phyloP scores from a whole-genome alignment of 2,888 invertebrate species.

The Macrophya annulata region DNA sequence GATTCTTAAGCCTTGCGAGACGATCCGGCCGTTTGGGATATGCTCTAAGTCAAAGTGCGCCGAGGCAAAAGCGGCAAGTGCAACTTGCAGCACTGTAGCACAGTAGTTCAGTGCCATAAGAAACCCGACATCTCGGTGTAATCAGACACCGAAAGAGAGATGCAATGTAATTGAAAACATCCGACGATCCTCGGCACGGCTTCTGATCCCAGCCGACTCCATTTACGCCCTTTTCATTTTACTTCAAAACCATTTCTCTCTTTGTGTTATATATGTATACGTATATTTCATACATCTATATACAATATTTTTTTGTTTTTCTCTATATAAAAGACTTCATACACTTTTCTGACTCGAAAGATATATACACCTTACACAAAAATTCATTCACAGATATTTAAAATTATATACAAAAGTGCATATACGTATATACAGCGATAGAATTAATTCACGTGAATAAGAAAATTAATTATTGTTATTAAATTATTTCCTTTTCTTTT shows the following conservation, averaged over 20 bases:
- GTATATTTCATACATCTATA: background rate
- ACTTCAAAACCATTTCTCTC: slow-evolving; percentile 30
- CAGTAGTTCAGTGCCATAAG: slow-evolving; percentile 57
- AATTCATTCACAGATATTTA: too few relatives aligned
- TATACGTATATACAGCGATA: too few relatives aligned
- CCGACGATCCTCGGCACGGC: slow-evolving; percentile 64
- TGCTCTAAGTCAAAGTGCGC: background rate
- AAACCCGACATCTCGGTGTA: slow-evolving; percentile 78
- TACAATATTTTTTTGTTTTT: background rate
- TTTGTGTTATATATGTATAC: slow-evolving; percentile 2
- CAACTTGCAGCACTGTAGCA: slow-evolving; percentile 54
- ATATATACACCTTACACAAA: too few relatives aligned
- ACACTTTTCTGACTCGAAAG: too few relatives aligned
- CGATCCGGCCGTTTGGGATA: background rate
- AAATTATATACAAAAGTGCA: too few relatives aligned
- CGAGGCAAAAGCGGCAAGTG: slow-evolving; percentile 69
- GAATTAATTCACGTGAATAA: too few relatives aligned
- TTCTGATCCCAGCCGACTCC: slow-evolving; percentile 73
- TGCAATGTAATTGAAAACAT: slow-evolving; percentile 76
- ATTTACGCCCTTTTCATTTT: slow-evolving; percentile 42
- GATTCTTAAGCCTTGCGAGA: background rate
- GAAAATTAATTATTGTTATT: background rate
- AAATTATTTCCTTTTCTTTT: background rate
- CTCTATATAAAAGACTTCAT: background rate
- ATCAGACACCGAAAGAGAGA: slow-evolving; percentile 76